Base-by-base conservation (phyloP, 2,888 invertebrate species). In the Auanema sp. region DNA sequence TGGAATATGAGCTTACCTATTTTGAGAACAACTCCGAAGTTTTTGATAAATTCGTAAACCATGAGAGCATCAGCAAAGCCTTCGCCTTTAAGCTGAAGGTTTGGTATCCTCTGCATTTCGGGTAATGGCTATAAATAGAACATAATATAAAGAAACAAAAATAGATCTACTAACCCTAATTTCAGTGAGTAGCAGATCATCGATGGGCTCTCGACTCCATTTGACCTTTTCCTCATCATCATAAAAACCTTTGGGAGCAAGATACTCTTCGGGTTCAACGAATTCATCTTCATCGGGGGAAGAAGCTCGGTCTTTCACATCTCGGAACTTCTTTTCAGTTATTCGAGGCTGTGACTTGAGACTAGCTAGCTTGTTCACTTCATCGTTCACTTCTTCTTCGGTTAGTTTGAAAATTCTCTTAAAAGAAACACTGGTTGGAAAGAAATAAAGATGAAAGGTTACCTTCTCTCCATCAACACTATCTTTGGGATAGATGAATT, bases 21-120 rank as follows among this genome's bases (percentile, higher is more conserved):
- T 60, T 93, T 94, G 1, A 97, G 87, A 0, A 93, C 92, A 85
- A 92, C 92, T 8, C 92, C 93, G 84, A 97, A 97, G 86, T 94
- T 96, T 81, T 94, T 91, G 73, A 96, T 87, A 84, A 97, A 97
- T 87, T 97, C 96, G 83, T 91, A 91, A n/a, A 93, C 91, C 90
- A 96, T 95, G 23, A 97, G 87, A 50, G 91, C 88, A 85, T 96
- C 92, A 0, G 92, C 91, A 87, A 94, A 92, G 0, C 94, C 93
- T 83, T 91, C 90, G 0, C 93, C 93, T 0, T 91, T 88, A 58
- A 97, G 86, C 81, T 89, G 89, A 60, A 92, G 87, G 1, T 91
- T 91, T 0, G 90, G 89, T 75, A 96, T 89, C 72, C 93, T 88
- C 60, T 90, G 89, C 59, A 91, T 86, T 3, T 84, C 84, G 5